Conservation (phyloP, 2,888 invertebrate species). For the Andrena marginata region DNA sequence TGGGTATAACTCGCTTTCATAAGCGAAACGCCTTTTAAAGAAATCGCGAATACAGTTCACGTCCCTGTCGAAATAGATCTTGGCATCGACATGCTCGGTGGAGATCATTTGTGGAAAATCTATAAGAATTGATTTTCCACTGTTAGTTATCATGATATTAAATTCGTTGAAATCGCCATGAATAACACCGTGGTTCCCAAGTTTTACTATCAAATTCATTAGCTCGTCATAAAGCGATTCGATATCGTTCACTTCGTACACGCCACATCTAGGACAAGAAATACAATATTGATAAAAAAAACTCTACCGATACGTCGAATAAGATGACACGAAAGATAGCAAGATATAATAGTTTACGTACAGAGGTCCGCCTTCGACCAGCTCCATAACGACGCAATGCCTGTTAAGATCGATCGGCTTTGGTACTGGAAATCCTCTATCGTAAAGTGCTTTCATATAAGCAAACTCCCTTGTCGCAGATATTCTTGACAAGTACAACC, state of each 20-base stretch:
- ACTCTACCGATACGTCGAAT: not conserved
- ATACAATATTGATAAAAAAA: not conserved
- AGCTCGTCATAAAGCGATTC: constrained; percentile 95
- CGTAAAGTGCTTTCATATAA: constrained; percentile 97
- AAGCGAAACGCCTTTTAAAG: constrained; percentile 95
- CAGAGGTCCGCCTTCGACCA: constrained; percentile 93
- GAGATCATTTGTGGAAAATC: constrained; percentile 99
- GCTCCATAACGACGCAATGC: constrained; percentile 98
- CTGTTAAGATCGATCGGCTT: constrained; percentile 97
- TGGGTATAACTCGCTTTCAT: constrained; percentile 93
- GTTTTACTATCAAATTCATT: constrained; percentile 95
- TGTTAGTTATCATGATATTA: constrained; percentile 95
- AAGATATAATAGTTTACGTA: constrained; percentile 85
- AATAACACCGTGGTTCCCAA: constrained; percentile 98
- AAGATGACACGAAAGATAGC: not conserved
- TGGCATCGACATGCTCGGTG: constrained; percentile 95
- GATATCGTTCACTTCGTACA: constrained; percentile 89
- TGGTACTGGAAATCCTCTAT: constrained; percentile 97
- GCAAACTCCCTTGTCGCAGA: constrained; percentile 99
- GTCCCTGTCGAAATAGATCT: constrained; percentile 97
- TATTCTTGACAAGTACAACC: constrained; percentile 98
- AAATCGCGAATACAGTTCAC: constrained; percentile 96
- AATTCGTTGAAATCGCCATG: constrained; percentile 99
- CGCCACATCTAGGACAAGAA: constrained; percentile 85
- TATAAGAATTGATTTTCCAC: constrained; percentile 94